Evolutionary conservation across 2,113 vertebrate genomes (phyloP).

Genomic region (Triplophysa dalaica): DNA sequence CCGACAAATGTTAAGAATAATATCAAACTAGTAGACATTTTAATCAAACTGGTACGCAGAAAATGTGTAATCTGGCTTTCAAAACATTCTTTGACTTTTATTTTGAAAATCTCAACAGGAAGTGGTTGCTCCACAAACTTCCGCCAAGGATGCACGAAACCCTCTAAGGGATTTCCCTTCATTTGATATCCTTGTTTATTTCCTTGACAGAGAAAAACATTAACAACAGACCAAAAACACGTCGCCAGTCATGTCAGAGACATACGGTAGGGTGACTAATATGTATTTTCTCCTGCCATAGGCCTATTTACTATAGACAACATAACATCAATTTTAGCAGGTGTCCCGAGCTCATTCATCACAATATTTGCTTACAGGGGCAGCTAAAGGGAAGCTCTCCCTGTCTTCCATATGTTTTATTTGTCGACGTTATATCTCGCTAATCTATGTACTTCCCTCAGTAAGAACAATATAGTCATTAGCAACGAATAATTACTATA

Average conservation of each 20-base stretch:
- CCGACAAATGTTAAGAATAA: too few relatives aligned
- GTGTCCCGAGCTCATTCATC: constrained; percentile 30
- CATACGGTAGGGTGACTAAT: constrained; percentile 71
- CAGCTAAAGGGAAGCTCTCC: constrained; percentile 2
- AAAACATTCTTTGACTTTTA: constrained; percentile 59
- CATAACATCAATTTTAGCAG: constrained; percentile 39
- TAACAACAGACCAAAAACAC: constrained; percentile 46
- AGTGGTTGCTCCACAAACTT: constrained; percentile 60
- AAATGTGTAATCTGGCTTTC: not conserved
- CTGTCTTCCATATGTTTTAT: constrained; percentile 25
- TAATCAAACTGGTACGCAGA: too few relatives aligned
- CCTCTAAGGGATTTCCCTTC: constrained; percentile 62
- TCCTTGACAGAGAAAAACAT: constrained; percentile 28
- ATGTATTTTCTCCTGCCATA: constrained; percentile 4
- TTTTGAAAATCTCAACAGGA: constrained; percentile 71
- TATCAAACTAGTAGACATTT: too few relatives aligned
- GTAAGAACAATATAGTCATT: too few relatives aligned
- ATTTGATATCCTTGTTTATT: constrained; percentile 56
- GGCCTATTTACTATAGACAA: not conserved
- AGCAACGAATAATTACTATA: not conserved
- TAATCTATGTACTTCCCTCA: not conserved
- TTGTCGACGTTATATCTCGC: not conserved
- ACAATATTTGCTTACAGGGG: constrained; percentile 30
- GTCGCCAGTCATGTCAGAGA: constrained; percentile 75
- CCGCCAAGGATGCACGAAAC: constrained; percentile 66